A percentile compares a stretch with the other conserved stretches of the same genome.
Evolutionary conservation across 1,140 invertebrate genomes (phyloP).

Genomic region (Drosophila burlai): DNA sequence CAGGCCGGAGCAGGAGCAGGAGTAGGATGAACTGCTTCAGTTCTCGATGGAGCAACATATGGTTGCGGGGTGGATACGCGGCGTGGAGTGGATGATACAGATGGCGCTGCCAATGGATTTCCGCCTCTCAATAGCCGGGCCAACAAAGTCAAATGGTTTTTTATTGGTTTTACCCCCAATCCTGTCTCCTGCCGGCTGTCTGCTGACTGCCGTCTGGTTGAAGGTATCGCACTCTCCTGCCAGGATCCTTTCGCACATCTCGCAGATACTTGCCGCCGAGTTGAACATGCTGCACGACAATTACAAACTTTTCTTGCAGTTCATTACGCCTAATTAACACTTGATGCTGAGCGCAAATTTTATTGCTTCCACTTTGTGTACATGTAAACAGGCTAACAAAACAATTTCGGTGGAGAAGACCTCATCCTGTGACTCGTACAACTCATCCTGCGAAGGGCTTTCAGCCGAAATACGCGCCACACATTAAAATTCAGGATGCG

Average conservation of each 20-base stretch:
- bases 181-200: constrained; percentile 4
- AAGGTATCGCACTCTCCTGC: constrained; percentile 11
- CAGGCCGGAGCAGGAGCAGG: constrained; percentile 34
- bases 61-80: constrained; percentile 66
- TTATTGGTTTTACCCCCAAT: constrained; percentile 63
- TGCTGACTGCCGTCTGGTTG: constrained; percentile 8
- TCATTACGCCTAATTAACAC: constrained; percentile 81
- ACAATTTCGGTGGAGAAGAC: constrained; percentile 51
- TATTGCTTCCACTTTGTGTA: constrained; percentile 75
- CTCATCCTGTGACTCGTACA: constrained; percentile 4
- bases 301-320: constrained; percentile 60
- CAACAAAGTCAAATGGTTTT: constrained; percentile 64
- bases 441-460: constrained; percentile 13
- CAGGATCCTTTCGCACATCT: constrained; percentile 37
- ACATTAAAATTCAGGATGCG: constrained; percentile 79
- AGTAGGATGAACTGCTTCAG: constrained; percentile 55
- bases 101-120: constrained; percentile 75
- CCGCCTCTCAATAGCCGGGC: constrained; percentile 65
- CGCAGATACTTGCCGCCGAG: constrained; percentile 56
- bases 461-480: constrained; percentile 25
- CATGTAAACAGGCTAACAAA: constrained; percentile 60
- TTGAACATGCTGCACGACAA: constrained; percentile 67
- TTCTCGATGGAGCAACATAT: constrained; percentile 76
- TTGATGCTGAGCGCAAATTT: constrained; percentile 71
- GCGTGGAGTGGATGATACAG: constrained; percentile 69